Evolutionary conservation across 1,140 invertebrate genomes (phyloP), one percentile per base, ranked within the genome.

Genomic region (Aporrectodea caliginosa): DNA sequence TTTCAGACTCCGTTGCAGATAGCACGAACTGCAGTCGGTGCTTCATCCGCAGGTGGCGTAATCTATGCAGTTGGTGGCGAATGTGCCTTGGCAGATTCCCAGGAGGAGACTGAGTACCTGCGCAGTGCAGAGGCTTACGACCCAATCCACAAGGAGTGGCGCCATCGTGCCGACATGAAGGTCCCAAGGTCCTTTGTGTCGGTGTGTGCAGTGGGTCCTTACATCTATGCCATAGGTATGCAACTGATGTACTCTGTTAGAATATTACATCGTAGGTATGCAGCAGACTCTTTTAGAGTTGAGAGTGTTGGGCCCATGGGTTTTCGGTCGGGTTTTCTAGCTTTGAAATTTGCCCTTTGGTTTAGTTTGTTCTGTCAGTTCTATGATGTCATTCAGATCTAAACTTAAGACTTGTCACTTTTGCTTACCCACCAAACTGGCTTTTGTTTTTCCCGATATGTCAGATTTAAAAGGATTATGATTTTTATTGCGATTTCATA

Each of bases 111-210:
- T 1, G 92, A 94, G 84, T 96, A 96, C 82, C 90, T 97, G n/a
- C 93, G 94, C 14, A 94, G 95, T 88, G 93, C 90, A 29, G 86
- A 87, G 79, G 86, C 84, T 75, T 96, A 95, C 83, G 93, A 95
- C 89, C 93, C 94, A 29, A 91, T 92, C 69, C 92, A 93, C 82
- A 89, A 91, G 81, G 83, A 86, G 29, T 92, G 90, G 90, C 86
- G 86, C 16, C 84, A 79, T 2, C 85, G 82, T 83, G 91, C 93
- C 0, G 92, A 92, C 34, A 95, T 96, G 94, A 92, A 93, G 79
- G 83, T 86, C 80, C 93, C 95, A 0, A 90, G 96, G 43, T 97
- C 95, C 87, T 95, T 96, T 88, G 96, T 97, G 85, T 95, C 95
- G 16, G 89, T 95, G 69, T 95, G 94, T 84, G 92, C 93, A 29